Evolutionary conservation across 92 coral and sea anemone genomes (phyloP).

Genomic region (Bergia sp.): DNA sequence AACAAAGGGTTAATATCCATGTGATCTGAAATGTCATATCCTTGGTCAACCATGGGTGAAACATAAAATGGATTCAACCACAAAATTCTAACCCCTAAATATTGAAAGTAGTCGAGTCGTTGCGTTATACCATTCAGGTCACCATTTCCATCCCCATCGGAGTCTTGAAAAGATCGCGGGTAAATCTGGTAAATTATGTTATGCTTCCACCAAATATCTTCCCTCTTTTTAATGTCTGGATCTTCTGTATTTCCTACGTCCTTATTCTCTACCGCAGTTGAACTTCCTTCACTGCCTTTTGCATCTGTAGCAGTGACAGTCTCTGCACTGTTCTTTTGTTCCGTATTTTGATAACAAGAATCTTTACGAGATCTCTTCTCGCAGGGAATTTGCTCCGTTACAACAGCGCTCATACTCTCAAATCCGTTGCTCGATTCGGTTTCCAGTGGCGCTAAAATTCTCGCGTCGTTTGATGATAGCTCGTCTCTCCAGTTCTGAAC

Average conservation of each 20-base stretch:
- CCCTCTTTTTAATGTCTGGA: neutral
- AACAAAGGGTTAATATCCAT: slow-evolving; percentile 71
- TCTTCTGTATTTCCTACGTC: neutral
- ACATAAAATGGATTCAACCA: slow-evolving; percentile 79
- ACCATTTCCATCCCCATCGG: slow-evolving; percentile 87
- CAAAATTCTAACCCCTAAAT: slow-evolving; percentile 73
- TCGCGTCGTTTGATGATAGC: neutral
- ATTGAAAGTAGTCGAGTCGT: slow-evolving; percentile 76
- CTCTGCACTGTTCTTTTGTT: neutral
- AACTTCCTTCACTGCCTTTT: neutral
- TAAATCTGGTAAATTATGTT: slow-evolving; percentile 86
- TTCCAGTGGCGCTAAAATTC: neutral
- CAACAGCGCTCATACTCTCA: neutral
- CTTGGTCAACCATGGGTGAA: slow-evolving; percentile 83
- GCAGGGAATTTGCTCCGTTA: too few relatives aligned
- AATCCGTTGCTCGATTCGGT: slow-evolving; percentile 5
- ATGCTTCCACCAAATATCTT: slow-evolving; percentile 80
- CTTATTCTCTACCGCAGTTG: neutral
- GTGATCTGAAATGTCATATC: slow-evolving; percentile 83
- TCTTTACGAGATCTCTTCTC: too few relatives aligned
- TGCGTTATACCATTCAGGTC: slow-evolving; percentile 79
- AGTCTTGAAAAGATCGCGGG: slow-evolving; percentile 89
- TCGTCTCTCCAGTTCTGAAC: neutral
- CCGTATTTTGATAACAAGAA: neutral
- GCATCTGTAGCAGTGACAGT: neutral